Conservation (phyloP, 2,797 vertebrate genomes). For the Furcifer pardalis region DNA sequence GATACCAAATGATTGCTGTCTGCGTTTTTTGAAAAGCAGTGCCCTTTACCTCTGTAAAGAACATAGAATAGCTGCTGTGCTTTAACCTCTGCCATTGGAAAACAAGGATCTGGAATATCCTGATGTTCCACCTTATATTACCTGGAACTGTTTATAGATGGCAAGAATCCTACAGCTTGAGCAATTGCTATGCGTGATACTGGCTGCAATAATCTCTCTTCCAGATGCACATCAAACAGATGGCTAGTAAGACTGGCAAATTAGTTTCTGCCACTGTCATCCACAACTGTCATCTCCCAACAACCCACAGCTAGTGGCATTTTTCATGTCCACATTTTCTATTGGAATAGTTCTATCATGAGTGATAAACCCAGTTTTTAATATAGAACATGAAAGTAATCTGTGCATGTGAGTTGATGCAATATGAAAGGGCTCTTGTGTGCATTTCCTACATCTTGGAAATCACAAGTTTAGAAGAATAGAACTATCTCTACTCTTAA, state of each 20-base stretch:
- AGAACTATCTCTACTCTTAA: background rate
- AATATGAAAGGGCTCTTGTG: background rate
- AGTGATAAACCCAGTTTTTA: background rate
- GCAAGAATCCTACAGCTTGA: background rate
- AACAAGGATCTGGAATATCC: slow-evolving; percentile 32
- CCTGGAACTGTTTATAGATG: slow-evolving; percentile 26
- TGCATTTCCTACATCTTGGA: background rate
- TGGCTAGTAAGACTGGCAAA: background rate
- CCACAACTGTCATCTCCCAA: background rate
- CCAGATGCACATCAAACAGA: background rate
- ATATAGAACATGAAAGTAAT: background rate
- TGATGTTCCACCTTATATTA: slow-evolving; percentile 23
- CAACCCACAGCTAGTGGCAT: background rate
- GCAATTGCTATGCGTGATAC: slow-evolving; percentile 4
- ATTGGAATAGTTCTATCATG: background rate
- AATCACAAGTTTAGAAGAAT: background rate
- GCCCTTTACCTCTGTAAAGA: slow-evolving; percentile 20
- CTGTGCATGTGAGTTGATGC: background rate
- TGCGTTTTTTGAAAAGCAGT: background rate
- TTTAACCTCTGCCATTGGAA: slow-evolving; percentile 22
- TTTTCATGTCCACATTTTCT: slow-evolving; percentile 9
- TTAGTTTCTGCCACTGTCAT: background rate
- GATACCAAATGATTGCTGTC: slow-evolving; percentile 19
- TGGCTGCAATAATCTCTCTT: background rate
- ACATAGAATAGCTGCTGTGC: slow-evolving; percentile 23